phyloP scores from a whole-genome alignment of 92 coral and sea anemone species.

The Desmophyllum pertusum region DNA sequence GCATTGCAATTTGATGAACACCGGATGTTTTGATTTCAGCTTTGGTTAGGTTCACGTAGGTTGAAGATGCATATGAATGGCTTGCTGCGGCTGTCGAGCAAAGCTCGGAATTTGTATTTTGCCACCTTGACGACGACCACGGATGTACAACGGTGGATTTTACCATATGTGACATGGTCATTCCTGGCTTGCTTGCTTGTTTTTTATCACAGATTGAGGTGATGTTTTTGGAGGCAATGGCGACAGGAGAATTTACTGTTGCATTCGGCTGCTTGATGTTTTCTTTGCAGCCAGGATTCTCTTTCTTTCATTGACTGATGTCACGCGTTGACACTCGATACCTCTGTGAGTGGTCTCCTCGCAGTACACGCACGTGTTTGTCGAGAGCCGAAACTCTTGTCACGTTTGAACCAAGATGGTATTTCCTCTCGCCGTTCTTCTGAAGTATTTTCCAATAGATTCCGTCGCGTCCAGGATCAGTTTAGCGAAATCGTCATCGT shows the following conservation, averaged over 20 bases:
- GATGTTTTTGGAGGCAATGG: constrained; percentile 56
- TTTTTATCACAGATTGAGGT: constrained; percentile 63
- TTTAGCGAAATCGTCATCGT: too few relatives aligned
- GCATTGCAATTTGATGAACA: constrained; percentile 70
- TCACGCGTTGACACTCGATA: constrained; percentile 34
- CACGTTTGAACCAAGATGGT: too few relatives aligned
- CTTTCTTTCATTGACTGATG: constrained; percentile 54
- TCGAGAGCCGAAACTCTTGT: too few relatives aligned
- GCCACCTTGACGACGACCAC: constrained; percentile 51
- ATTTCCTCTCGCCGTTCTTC: too few relatives aligned
- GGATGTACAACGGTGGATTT: constrained; percentile 52
- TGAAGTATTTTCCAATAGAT: too few relatives aligned
- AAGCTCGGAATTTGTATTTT: constrained; percentile 66
- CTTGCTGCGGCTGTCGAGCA: constrained; percentile 78
- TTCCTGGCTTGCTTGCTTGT: constrained; percentile 55
- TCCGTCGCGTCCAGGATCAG: too few relatives aligned
- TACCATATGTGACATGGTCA: constrained; percentile 54
- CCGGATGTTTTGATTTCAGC: constrained; percentile 57
- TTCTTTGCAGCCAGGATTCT: constrained; percentile 59
- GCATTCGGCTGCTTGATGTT: constrained; percentile 62
- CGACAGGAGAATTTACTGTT: constrained; percentile 59
- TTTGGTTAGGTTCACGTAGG: constrained; percentile 55
- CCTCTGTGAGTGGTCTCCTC: constrained; percentile 32
- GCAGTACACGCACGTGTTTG: too few relatives aligned
- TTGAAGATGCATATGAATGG: constrained; percentile 70